These are phyloP conservation scores for Lepidostoma basale DNA, from an alignment of 1,140 invertebrate genomes.

Conservation along the genomic window DNA sequence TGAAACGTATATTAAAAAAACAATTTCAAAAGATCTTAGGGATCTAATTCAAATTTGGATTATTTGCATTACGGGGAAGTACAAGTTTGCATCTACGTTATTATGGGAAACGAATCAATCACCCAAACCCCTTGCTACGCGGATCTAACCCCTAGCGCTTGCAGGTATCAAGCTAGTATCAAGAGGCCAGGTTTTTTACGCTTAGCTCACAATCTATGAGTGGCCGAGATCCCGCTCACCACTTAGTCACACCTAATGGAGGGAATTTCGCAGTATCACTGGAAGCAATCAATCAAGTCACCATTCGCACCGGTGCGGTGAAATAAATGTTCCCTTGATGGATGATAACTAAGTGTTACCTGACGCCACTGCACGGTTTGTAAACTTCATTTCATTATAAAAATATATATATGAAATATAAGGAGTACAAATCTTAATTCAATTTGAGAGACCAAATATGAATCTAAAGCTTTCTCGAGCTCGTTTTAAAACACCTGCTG, in stretches of 20 bases:
- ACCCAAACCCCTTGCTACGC: not conserved
- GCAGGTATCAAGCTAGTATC: not conserved
- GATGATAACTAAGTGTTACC: slow-evolving; percentile 34
- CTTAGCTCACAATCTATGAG: slow-evolving; percentile 1
- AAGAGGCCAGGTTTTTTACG: slow-evolving; percentile 19
- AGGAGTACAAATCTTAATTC: too few relatives aligned
- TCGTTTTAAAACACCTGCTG: too few relatives aligned
- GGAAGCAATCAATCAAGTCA: slow-evolving; percentile 29
- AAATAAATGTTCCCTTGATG: slow-evolving; percentile 31
- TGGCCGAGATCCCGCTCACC: slow-evolving; percentile 13
- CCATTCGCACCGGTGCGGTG: not conserved
- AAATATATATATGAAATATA: too few relatives aligned
- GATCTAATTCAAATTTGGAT: too few relatives aligned
- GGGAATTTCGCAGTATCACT: slow-evolving; percentile 30
- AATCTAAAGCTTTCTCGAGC: too few relatives aligned
- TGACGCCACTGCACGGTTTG: slow-evolving; percentile 17
- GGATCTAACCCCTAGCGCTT: too few relatives aligned
- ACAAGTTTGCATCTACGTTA: too few relatives aligned
- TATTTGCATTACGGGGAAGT: too few relatives aligned
- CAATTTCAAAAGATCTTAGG: too few relatives aligned
- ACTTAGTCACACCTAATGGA: slow-evolving; percentile 33
- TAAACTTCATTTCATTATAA: not conserved
- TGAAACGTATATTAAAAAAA: too few relatives aligned
- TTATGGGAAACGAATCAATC: slow-evolving; percentile 15
- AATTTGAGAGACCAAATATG: too few relatives aligned